Conservation (phyloP, 2,113 vertebrate species). For the Ondatra zibethicus region DNA sequence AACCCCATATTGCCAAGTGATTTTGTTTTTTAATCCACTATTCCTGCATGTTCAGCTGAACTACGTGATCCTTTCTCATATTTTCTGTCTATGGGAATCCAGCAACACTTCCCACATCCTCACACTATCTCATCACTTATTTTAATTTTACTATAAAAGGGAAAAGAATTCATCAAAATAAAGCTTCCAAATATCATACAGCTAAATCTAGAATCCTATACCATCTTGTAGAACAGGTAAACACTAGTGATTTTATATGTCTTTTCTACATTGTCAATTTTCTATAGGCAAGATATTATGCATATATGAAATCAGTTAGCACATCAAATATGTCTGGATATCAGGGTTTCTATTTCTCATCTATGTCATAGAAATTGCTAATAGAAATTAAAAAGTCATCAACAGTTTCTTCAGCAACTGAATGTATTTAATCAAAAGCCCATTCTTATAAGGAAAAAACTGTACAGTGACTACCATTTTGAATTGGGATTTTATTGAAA, state of each 20-base stretch:
- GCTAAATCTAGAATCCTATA: background rate
- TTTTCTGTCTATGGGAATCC: background rate
- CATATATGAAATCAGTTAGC: background rate
- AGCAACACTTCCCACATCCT: background rate
- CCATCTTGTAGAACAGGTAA: background rate
- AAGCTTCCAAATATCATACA: background rate
- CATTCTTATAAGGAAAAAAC: background rate
- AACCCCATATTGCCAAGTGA: background rate
- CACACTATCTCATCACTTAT: background rate
- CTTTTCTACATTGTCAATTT: background rate
- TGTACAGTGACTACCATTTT: background rate
- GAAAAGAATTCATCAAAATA: background rate
- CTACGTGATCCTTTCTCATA: background rate
- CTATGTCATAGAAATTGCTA: too few species aligned
- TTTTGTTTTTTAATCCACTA: background rate
- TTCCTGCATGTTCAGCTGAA: background rate
- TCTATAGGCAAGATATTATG: background rate
- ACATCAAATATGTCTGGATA: background rate
- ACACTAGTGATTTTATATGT: background rate
- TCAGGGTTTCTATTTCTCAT: background rate
- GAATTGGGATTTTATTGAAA: background rate
- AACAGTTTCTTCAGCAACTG: background rate
- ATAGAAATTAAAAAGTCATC: background rate
- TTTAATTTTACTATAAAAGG: conserved; percentile 29
- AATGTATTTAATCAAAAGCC: background rate